Base-by-base conservation (phyloP, 2,113 vertebrate genomes). In the Mesitornis unicolor region DNA sequence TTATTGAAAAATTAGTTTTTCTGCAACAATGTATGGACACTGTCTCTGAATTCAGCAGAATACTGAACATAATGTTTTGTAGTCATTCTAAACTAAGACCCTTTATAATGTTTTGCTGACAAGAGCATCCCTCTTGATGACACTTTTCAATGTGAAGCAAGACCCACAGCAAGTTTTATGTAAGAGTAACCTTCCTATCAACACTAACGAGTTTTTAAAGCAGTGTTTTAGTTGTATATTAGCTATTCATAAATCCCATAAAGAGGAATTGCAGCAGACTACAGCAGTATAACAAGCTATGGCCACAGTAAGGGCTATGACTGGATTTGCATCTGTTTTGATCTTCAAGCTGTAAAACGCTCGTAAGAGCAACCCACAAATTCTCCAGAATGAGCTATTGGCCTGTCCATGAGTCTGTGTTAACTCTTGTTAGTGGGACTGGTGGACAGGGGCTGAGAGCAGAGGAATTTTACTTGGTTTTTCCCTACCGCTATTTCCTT, bases 91-190 rank as follows among this genome's bases (percentile, higher is more conserved):
- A 63, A 59, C 14, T 13, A 57, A 84, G 43, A 64, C 10, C 13
- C 5, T 47, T 31, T n/a, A 1, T 28, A 74, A 38, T 6, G 3
- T 81, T 84, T 71, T 84, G 57, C 47, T 84, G 57, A 24, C 35
- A 47, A 61, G 29, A 47, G 12, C 59, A 45, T 87, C 68, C 31
- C 51, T 81, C 53, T 28, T 38, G 38, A 16, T 84, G 36, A 16
- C 36, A 31, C 35, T 53, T 75, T 75, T 29, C 42, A 51, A 7
- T 13, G 4, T 10, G 26, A 56, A 28, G 16, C n/a, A 60, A 56
- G 38, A 63, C 38, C 63, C 67, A 33, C 18, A 61, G 53, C 28
- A 13, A 1, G 0, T 59, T 5, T 0, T 31, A 20, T 29, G 26
- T 21, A 24, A 70, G 47, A 88, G 33, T 14, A 60, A 15, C 68